These are phyloP conservation scores for Lerema accius DNA, from an alignment of 1,140 invertebrate species.

Conservation along the genomic window DNA sequence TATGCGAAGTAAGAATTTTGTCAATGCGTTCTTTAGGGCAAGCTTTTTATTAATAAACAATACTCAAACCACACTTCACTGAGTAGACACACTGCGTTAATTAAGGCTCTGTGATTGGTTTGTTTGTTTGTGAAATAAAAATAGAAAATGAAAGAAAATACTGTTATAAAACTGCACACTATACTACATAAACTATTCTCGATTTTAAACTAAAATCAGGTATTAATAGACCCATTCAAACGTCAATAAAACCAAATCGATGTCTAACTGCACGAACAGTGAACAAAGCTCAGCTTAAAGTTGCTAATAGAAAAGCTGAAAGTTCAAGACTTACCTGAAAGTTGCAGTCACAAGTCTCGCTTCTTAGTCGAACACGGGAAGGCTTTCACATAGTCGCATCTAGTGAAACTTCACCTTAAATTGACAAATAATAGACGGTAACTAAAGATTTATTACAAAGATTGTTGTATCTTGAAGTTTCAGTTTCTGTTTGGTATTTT, in stretches of 20 bases:
- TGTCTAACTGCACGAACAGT: not conserved
- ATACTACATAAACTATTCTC: not conserved
- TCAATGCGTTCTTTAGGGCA: too few relatives aligned
- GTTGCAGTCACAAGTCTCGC: constrained; percentile 7
- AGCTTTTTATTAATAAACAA: too few relatives aligned
- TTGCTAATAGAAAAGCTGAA: constrained; percentile 15
- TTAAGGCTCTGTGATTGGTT: too few relatives aligned
- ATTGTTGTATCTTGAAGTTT: too few relatives aligned
- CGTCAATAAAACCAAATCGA: constrained; percentile 9
- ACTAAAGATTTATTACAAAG: not conserved
- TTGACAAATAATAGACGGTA: not conserved
- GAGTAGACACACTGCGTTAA: too few relatives aligned
- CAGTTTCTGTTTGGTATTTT: not conserved
- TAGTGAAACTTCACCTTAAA: not conserved
- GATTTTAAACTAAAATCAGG: not conserved
- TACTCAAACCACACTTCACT: too few relatives aligned
- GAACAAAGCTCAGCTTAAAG: constrained; percentile 14
- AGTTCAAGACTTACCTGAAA: constrained; percentile 5
- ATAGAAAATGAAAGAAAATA: too few relatives aligned
- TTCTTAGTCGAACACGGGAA: not conserved
- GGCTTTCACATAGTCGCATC: not conserved
- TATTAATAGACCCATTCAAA: not conserved
- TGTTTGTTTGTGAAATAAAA: too few relatives aligned
- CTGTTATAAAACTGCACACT: too few relatives aligned
- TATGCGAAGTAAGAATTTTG: too few relatives aligned